Base-by-base conservation (phyloP, 2,888 invertebrate genomes). In the Microctonus aethiopoides region DNA sequence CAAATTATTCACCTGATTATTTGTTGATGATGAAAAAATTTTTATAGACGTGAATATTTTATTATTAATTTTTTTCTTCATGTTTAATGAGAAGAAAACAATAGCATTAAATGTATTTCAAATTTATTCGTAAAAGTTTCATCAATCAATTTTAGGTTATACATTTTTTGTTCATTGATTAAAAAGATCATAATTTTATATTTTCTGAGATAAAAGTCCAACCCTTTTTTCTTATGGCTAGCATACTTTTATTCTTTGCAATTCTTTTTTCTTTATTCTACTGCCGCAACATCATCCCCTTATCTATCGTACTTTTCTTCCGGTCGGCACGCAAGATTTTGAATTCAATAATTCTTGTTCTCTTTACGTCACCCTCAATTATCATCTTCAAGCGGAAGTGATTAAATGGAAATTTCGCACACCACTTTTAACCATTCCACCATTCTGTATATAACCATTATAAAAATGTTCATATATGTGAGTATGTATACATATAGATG, bases 271-370 rank as follows among this genome's bases (percentile, higher is more conserved):
- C 46, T 46, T 46, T 6, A 2, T 46, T n/a, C 46, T 16, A 46
- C 9, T 46, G 46, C 46, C 46, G 16, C 46, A 46, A 46, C 64
- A 56, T 70, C 34, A 57, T 32, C 67, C 20, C 57, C 51, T 20
- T 52, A 62, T 61, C 63, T 57, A 34, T 65, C 65, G 16, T 46
- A 46, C 46, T 59, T 36, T 74, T 69, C 72, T 71, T 73, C 71
- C 67, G 74, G 73, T 69, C 74, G 73, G 75, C 78, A 76, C 77
- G 77, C 79, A 67, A 78, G 75, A 79, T 78, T 78, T 79, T 75
- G 73, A 77, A 80, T 80, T 77, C 79, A 77, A 79, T 79, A 79
- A 80, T 46, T 46, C 46, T 46, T 16, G 6, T 20, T 46, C 46
- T 46, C 16, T 4, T 46, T 46, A 46, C 46, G 46, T 46, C 46